Conservation (phyloP, 2,113 vertebrate genomes). For the Taurulus bubalis region DNA sequence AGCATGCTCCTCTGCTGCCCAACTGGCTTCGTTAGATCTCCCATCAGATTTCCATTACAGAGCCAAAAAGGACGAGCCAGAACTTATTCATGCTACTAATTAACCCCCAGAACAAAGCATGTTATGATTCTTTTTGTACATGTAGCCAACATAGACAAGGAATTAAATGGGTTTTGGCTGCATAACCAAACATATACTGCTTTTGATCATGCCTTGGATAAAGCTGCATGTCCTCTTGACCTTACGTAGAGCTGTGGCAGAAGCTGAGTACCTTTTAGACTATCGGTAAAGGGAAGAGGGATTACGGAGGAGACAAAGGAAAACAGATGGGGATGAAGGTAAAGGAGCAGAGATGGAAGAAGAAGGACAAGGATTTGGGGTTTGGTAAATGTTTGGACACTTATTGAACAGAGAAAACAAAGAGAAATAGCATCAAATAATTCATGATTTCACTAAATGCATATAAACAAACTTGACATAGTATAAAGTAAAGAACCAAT, state of each 20-base stretch:
- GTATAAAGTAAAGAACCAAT: not conserved
- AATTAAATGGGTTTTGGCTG: conserved; percentile 17
- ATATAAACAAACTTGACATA: not conserved
- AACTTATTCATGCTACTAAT: conserved; percentile 37
- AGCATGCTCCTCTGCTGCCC: conserved; percentile 49
- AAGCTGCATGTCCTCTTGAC: conserved; percentile 28
- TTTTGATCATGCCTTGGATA: conserved; percentile 31
- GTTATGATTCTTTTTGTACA: conserved; percentile 22
- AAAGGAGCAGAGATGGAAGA: conserved; percentile 19
- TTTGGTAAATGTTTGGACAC: not conserved
- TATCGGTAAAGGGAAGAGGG: conserved; percentile 1
- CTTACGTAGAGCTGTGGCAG: not conserved
- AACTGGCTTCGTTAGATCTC: conserved; percentile 53
- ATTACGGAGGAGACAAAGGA: conserved; percentile 17
- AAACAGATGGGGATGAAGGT: conserved; percentile 13
- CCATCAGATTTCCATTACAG: conserved; percentile 57
- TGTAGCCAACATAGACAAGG: conserved; percentile 14
- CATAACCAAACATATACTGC: conserved; percentile 2
- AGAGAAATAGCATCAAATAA: not conserved
- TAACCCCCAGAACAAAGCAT: conserved; percentile 42
- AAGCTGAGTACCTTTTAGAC: conserved; percentile 24
- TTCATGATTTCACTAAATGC: not conserved
- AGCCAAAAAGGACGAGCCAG: conserved; percentile 28
- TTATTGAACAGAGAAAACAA: not conserved
- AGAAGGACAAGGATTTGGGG: not conserved